phyloP scores from a whole-genome alignment of 2,888 invertebrate genomes.

The Choristoneura rosaceana region DNA sequence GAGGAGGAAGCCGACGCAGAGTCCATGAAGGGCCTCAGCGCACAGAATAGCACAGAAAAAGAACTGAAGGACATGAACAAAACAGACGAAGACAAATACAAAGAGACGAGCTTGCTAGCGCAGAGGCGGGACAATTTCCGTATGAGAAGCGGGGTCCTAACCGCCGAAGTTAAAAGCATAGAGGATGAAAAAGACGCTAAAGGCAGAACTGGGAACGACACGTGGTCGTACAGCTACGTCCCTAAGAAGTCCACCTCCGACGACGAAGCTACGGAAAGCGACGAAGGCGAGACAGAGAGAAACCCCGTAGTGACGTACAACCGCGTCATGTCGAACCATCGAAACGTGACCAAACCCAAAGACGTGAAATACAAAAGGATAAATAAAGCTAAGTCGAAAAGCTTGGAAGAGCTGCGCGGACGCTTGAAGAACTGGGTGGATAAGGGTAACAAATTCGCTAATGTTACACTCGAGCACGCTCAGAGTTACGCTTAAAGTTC shows the following conservation, averaged over 20 bases:
- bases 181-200: conserved; percentile 73
- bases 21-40: conserved; percentile 78
- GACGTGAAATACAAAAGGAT: conserved; percentile 96
- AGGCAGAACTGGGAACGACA: conserved; percentile 63
- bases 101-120: conserved; percentile 78
- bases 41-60: conserved; percentile 82
- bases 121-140: conserved; percentile 81
- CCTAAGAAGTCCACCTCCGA: conserved; percentile 80
- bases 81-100: conserved; percentile 84
- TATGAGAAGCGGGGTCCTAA: conserved; percentile 77
- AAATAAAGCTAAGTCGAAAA: conserved; percentile 96
- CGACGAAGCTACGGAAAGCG: conserved; percentile 77
- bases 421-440: conserved; percentile 94
- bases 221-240: conserved; percentile 83
- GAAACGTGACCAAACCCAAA: conserved; percentile 95
- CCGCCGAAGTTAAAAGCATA: conserved; percentile 78
- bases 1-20: conserved; percentile 93
- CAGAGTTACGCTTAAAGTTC: conserved; percentile 87
- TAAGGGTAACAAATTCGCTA: conserved; percentile 89
- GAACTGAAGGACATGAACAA: conserved; percentile 77
- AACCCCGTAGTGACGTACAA: conserved; percentile 91
- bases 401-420: conserved; percentile 93
- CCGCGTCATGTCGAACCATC: conserved; percentile 95
- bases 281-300: conserved; percentile 73
- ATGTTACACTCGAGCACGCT: conserved; percentile 88